Percentiles rank a stretch among this genome's conserved stretches.
These are phyloP conservation scores for Colaptes auratus DNA, from an alignment of 2,113 vertebrate species.

Conservation along the genomic window DNA sequence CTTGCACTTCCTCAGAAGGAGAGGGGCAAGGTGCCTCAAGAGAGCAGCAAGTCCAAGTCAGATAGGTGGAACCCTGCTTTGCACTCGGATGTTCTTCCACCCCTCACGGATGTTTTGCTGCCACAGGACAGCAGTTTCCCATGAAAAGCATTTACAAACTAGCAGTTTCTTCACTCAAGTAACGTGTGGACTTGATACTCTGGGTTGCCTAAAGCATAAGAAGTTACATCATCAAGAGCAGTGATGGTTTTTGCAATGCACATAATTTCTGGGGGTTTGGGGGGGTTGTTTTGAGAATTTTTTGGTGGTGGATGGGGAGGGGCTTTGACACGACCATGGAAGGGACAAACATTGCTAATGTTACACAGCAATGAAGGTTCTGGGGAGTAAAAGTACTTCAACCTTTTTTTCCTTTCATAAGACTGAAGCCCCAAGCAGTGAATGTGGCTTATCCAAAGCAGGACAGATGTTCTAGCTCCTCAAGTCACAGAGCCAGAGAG, in stretches of 20 bases:
- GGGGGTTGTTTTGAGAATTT: rapidly evolving
- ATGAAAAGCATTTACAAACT: not conserved
- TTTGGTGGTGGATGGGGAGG: rapidly evolving
- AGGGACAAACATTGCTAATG: not conserved
- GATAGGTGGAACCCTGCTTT: too few species aligned
- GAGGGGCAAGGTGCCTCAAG: not conserved
- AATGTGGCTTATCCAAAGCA: not conserved
- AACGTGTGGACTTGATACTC: not conserved
- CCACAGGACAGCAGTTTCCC: not conserved
- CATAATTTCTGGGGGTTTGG: rapidly evolving
- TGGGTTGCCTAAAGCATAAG: not conserved
- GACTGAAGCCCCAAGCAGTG: not conserved
- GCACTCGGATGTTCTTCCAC: not conserved
- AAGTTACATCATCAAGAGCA: not conserved
- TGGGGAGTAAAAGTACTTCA: not conserved
- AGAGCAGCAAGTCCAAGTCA: not conserved
- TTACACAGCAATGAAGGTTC: not conserved
- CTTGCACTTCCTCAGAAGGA: not conserved
- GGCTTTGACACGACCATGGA: not conserved
- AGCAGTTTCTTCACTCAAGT: not conserved
- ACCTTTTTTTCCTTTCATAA: not conserved
- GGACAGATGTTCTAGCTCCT: not conserved
- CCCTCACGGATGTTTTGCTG: not conserved
- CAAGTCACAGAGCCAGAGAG: not conserved
- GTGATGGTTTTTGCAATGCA: not conserved